Conservation (phyloP, 1,140 invertebrate genomes). For the Eumeta japonica region DNA sequence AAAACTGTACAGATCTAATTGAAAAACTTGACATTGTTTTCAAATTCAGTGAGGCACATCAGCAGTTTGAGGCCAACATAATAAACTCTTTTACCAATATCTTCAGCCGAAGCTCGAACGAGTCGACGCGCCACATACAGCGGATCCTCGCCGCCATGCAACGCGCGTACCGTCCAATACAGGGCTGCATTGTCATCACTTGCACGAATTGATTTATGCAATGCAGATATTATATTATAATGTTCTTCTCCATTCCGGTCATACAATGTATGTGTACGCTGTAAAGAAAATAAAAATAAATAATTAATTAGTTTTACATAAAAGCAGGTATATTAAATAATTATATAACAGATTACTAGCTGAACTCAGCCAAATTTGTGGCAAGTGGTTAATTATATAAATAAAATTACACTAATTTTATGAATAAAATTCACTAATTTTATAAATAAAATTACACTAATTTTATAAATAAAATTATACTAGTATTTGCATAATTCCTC, state of each 20-base stretch:
- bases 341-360: background rate
- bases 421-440: too few species aligned
- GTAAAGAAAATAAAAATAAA: conserved; percentile 4
- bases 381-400: too few species aligned
- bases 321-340: background rate
- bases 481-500: too few species aligned
- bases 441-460: too few species aligned
- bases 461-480: too few species aligned
- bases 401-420: too few species aligned
- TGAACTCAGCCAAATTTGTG: too few species aligned
- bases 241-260: conserved; percentile 81
- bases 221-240: conserved; percentile 79
- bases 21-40: too few species aligned
- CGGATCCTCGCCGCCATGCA: conserved; percentile 80
- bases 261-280: conserved; percentile 64
- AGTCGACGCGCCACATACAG: conserved; percentile 77
- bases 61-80: too few species aligned
- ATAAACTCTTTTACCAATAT: too few species aligned
- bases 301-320: background rate
- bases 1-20: too few species aligned
- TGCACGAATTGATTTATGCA: conserved; percentile 84
- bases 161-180: conserved; percentile 81
- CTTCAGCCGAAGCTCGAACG: conserved; percentile 75
- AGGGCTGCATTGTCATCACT: conserved; percentile 78
- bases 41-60: too few species aligned